Percentiles rank a stretch among this genome's conserved stretches.
Conservation (phyloP, 2,888 invertebrate genomes). For the Synergus umbraculus region DNA sequence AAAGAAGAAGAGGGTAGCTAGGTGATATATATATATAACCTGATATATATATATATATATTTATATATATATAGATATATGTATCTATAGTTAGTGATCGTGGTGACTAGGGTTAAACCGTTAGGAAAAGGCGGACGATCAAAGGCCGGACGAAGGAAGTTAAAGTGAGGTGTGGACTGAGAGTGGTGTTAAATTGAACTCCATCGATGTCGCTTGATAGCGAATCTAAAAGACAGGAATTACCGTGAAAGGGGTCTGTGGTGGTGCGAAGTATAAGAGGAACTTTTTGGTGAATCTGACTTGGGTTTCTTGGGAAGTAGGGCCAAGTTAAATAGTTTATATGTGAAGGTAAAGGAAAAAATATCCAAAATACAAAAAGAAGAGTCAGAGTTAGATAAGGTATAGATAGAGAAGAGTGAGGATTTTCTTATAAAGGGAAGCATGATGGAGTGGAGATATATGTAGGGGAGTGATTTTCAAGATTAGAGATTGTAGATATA, state of each 20-base stretch:
- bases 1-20: background rate
- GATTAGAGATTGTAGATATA: conserved; percentile 10
- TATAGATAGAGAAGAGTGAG: background rate
- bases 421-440: background rate
- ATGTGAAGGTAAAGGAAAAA: background rate
- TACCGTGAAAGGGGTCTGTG: conserved; percentile 12
- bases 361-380: background rate
- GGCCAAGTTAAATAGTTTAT: background rate
- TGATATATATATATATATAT: no score
- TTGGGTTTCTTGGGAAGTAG: conserved; percentile 1
- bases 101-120: background rate
- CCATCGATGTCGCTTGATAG: conserved; percentile 46
- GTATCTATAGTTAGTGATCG: background rate
- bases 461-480: conserved; percentile 15
- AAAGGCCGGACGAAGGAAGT: background rate
- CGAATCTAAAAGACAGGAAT: conserved; percentile 41
- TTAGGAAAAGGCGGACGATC: background rate
- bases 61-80: no score
- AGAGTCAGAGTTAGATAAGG: background rate
- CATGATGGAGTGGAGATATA: conserved; percentile 13
- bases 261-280: background rate
- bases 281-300: background rate
- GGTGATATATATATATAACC: no score
- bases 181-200: conserved; percentile 47
- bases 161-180: background rate